phyloP scores from a whole-genome alignment of 2,113 vertebrate genomes.

The Eclectus roratus region DNA sequence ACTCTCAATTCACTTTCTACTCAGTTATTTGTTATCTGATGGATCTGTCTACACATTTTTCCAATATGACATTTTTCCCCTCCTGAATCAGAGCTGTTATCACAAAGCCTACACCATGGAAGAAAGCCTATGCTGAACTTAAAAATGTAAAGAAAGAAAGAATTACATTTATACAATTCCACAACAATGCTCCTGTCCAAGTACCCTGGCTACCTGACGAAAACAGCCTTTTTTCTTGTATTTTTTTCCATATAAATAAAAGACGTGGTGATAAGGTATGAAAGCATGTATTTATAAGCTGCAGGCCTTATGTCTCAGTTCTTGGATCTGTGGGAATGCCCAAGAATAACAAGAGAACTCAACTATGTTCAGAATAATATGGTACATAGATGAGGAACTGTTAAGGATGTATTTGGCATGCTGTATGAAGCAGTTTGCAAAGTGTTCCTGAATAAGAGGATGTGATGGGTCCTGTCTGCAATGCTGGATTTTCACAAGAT shows the following conservation, averaged over 20 bases:
- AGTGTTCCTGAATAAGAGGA: neutral
- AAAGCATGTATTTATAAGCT: neutral
- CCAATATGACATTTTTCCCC: conserved; percentile 18
- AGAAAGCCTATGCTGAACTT: neutral
- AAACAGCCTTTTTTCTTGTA: neutral
- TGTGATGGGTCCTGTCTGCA: neutral
- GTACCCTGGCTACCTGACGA: neutral
- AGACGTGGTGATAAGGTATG: neutral
- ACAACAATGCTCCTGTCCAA: neutral
- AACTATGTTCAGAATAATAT: neutral
- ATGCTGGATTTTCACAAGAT: neutral
- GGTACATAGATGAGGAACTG: neutral
- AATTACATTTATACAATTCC: neutral
- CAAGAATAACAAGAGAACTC: neutral
- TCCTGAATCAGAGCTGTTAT: neutral
- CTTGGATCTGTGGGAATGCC: neutral
- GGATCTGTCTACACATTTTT: conserved; percentile 45
- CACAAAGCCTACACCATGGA: neutral
- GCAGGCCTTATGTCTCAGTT: neutral
- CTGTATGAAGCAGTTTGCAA: neutral
- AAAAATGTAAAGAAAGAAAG: neutral
- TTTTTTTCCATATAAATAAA: conserved; percentile 5
- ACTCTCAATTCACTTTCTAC: conserved; percentile 65
- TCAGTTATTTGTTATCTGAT: conserved; percentile 63
- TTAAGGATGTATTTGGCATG: neutral